phyloP scores from a whole-genome alignment of 2,113 vertebrate genomes.

The Mugil cephalus region DNA sequence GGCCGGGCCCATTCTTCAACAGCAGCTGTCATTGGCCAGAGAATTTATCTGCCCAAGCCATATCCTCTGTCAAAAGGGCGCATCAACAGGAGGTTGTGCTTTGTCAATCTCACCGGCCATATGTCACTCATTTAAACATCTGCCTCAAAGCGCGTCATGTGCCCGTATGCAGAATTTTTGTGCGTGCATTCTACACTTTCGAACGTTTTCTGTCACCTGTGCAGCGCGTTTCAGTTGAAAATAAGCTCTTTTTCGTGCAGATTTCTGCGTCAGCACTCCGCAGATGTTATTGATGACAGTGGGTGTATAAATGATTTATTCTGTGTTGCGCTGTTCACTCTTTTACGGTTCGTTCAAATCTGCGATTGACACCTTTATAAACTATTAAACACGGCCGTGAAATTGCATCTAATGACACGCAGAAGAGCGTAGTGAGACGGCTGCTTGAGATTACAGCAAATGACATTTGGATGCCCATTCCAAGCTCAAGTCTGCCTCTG shows the following conservation, averaged over 20 bases:
- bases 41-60: conserved; percentile 67
- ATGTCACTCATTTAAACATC: conserved; percentile 62
- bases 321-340: neutral
- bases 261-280: conserved; percentile 9
- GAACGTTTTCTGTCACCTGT: neutral
- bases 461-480: conserved; percentile 46
- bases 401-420: conserved; percentile 34
- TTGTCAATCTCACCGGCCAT: conserved; percentile 56
- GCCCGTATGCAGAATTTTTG: neutral
- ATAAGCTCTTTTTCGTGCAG: neutral
- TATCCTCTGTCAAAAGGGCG: conserved; percentile 68
- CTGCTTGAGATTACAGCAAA: conserved; percentile 29
- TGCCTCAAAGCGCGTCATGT: conserved; percentile 21
- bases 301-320: neutral
- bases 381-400: conserved; percentile 27
- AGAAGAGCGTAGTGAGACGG: neutral
- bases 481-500: conserved; percentile 14
- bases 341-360: neutral
- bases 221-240: too few relatives aligned
- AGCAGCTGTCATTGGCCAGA: conserved; percentile 60
- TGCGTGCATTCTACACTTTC: neutral
- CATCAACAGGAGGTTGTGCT: conserved; percentile 58
- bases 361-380: conserved; percentile 22
- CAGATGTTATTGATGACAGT: conserved; percentile 3
- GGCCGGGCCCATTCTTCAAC: conserved; percentile 62